phyloP scores from a whole-genome alignment of 2,113 vertebrate species.

The Narcine bancroftii region DNA sequence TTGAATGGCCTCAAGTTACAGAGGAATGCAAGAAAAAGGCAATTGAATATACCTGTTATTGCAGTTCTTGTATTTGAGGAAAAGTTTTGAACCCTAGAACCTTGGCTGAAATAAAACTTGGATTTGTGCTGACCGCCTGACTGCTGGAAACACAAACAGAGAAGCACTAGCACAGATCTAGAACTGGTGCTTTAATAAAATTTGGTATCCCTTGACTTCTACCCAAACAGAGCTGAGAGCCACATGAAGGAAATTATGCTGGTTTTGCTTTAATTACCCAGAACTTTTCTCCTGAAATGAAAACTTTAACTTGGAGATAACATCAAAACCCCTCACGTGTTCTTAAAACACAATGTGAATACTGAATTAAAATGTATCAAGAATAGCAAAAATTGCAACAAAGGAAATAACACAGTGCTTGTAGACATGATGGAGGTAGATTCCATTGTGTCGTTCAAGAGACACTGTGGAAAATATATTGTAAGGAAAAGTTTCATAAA shows the following conservation, averaged over 20 bases:
- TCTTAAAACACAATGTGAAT: not conserved
- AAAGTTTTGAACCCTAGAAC: not conserved
- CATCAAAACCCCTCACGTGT: not conserved
- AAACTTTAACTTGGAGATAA: not conserved
- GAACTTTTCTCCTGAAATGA: not conserved
- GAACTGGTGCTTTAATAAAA: too few relatives aligned
- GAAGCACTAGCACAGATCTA: too few relatives aligned
- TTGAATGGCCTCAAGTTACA: too few relatives aligned
- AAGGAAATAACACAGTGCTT: not conserved
- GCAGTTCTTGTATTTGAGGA: not conserved
- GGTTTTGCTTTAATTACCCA: not conserved
- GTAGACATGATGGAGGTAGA: too few relatives aligned
- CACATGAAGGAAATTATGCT: too few relatives aligned
- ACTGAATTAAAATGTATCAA: not conserved
- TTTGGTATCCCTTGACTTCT: too few relatives aligned
- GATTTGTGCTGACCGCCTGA: not conserved
- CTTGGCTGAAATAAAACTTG: not conserved
- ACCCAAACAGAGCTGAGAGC: too few relatives aligned
- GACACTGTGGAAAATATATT: too few relatives aligned
- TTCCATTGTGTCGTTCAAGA: too few relatives aligned
- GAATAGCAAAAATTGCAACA: not conserved
- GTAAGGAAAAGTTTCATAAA: too few relatives aligned
- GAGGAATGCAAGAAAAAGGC: too few relatives aligned
- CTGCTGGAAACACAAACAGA: too few relatives aligned
- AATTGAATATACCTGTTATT: not conserved